Conservation (phyloP, 23 tunicate genomes). For the Styela plicata region DNA sequence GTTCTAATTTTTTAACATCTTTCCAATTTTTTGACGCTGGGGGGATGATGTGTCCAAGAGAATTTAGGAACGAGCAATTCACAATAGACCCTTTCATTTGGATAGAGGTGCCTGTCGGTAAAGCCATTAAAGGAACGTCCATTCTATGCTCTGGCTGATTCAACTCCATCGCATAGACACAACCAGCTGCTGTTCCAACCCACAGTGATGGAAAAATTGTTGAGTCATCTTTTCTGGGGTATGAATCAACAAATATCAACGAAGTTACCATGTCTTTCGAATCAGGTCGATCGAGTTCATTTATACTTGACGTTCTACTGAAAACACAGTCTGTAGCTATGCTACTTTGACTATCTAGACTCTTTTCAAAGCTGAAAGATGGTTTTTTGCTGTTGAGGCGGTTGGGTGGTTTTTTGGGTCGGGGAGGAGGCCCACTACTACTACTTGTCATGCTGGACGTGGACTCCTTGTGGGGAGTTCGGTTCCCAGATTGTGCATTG, state of each 20-base stretch:
- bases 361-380: constrained; percentile 58
- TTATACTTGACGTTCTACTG: constrained; percentile 19
- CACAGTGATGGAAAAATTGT: constrained; percentile 35
- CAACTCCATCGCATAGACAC: constrained; percentile 29
- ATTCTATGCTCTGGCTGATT: constrained; percentile 22
- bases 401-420: constrained; percentile 22
- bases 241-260: constrained; percentile 34
- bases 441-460: neutral
- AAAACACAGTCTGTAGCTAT: neutral
- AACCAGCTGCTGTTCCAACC: constrained; percentile 55
- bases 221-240: constrained; percentile 41
- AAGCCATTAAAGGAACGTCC: constrained; percentile 8
- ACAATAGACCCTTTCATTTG: constrained; percentile 54
- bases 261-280: constrained; percentile 25
- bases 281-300: constrained; percentile 20
- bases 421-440: constrained; percentile 14
- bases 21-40: constrained; percentile 45
- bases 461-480: constrained; percentile 22
- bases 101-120: constrained; percentile 18
- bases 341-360: constrained; percentile 39
- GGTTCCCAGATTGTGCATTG: neutral
- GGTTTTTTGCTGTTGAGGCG: constrained; percentile 12
- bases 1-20: constrained; percentile 20
- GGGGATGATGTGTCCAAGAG: constrained; percentile 35
- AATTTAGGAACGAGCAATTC: constrained; percentile 38